These are phyloP conservation scores for Drosophila eugracilis DNA, from an alignment of 1,140 invertebrate genomes.

Conservation along the genomic window DNA sequence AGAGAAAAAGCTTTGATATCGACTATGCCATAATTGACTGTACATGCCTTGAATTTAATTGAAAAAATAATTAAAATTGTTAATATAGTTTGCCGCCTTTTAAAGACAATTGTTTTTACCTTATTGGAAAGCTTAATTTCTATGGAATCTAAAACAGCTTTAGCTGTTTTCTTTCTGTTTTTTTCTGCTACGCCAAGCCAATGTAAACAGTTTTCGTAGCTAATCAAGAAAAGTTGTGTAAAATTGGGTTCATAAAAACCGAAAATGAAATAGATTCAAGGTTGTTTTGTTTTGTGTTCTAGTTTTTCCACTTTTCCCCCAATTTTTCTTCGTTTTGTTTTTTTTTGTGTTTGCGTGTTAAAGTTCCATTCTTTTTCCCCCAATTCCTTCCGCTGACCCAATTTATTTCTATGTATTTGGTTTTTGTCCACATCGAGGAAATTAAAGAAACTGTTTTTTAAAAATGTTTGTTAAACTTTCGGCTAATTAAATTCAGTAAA, in stretches of 20 bases:
- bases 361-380: slow-evolving; percentile 19
- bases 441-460: slow-evolving; percentile 5
- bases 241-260: slow-evolving; percentile 17
- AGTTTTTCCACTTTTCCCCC: slow-evolving; percentile 10
- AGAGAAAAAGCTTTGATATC: neutral
- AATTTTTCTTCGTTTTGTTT: neutral
- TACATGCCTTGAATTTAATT: slow-evolving; percentile 20
- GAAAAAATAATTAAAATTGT: slow-evolving; percentile 14
- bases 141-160: slow-evolving; percentile 9
- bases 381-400: slow-evolving; percentile 26
- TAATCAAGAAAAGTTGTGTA: slow-evolving; percentile 46
- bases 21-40: slow-evolving; percentile 22
- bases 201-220: slow-evolving; percentile 41
- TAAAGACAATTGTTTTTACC: neutral
- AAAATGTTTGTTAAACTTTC: slow-evolving; percentile 8
- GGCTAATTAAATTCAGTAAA: neutral
- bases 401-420: slow-evolving; percentile 18
- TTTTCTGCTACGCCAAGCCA: slow-evolving; percentile 1
- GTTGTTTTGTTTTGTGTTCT: slow-evolving; percentile 32
- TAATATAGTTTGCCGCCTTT: slow-evolving; percentile 9
- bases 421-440: slow-evolving; percentile 16
- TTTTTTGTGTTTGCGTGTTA: slow-evolving; percentile 26
- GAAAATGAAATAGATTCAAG: slow-evolving; percentile 38
- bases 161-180: slow-evolving; percentile 17
- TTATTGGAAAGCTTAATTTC: slow-evolving; percentile 11